Evolutionary conservation across 2,113 vertebrate genomes (phyloP).

Genomic region (Recurvirostra avosetta): DNA sequence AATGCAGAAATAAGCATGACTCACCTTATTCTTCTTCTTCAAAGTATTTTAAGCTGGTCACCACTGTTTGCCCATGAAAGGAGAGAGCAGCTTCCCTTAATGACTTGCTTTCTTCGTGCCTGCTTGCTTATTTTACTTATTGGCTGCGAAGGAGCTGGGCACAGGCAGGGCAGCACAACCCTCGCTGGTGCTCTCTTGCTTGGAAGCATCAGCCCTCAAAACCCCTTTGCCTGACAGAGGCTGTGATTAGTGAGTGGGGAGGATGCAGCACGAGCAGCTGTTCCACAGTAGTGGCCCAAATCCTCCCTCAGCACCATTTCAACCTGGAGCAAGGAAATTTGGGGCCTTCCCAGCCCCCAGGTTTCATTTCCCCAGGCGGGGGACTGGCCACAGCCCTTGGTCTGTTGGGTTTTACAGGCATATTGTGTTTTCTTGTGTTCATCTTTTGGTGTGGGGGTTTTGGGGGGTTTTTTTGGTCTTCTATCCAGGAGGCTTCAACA

Average conservation of each 20-base stretch:
- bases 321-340: fast-evolving
- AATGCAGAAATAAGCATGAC: not conserved
- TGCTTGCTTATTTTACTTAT: not conserved
- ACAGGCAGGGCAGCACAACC: not conserved
- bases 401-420: not conserved
- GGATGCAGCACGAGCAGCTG: fast-evolving
- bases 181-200: fast-evolving
- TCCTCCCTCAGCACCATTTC: not conserved
- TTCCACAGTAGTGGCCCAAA: fast-evolving
- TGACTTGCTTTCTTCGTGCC: not conserved
- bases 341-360: not conserved
- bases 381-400: not conserved
- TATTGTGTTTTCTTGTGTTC: fast-evolving
- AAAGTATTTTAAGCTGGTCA: not conserved
- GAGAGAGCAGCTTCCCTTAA: not conserved
- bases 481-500: not conserved
- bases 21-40: not conserved
- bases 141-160: fast-evolving
- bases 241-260: fast-evolving
- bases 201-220: too few species aligned
- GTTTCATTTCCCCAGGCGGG: fast-evolving
- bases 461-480: not conserved
- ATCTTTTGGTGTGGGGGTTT: not conserved
- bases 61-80: not conserved
- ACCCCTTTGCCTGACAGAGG: fast-evolving